Evolutionary conservation across 2,797 vertebrate genomes (phyloP).

Genomic region (Pelochelys cantorii): DNA sequence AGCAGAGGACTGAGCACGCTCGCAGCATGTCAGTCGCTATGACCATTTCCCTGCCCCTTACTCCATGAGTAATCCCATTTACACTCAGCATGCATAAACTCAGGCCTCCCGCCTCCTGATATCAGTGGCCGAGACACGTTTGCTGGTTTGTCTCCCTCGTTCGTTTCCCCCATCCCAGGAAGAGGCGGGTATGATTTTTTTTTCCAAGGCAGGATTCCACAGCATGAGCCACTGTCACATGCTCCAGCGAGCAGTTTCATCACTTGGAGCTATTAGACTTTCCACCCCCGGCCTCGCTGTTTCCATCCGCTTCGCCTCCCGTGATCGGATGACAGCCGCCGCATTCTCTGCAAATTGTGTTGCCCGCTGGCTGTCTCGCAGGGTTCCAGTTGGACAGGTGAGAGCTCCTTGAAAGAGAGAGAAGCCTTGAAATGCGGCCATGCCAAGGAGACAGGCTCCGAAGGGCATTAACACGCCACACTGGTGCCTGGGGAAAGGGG

Average conservation of each 20-base stretch:
- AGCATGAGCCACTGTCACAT: neutral
- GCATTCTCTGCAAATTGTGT: neutral
- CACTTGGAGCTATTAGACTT: neutral
- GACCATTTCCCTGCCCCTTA: neutral
- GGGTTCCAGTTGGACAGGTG: neutral
- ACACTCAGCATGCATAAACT: neutral
- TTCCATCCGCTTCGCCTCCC: neutral
- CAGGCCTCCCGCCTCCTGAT: neutral
- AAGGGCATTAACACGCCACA: neutral
- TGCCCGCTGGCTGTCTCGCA: neutral
- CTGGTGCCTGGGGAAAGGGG: neutral
- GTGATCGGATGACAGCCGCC: neutral
- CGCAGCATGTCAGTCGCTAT: fast-evolving
- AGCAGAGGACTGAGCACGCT: fast-evolving
- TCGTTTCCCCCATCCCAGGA: neutral
- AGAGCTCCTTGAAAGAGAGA: neutral
- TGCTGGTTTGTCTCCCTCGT: neutral
- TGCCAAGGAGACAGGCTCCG: neutral
- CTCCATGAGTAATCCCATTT: neutral
- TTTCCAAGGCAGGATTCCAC: too few relatives aligned
- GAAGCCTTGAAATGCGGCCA: neutral
- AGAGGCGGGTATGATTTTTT: neutral
- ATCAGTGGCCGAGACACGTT: neutral
- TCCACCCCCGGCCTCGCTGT: neutral
- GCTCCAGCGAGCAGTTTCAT: neutral